These are phyloP conservation scores for Chascanopsetta lugubris DNA, from an alignment of 2,113 vertebrate species.

Conservation along the genomic window DNA sequence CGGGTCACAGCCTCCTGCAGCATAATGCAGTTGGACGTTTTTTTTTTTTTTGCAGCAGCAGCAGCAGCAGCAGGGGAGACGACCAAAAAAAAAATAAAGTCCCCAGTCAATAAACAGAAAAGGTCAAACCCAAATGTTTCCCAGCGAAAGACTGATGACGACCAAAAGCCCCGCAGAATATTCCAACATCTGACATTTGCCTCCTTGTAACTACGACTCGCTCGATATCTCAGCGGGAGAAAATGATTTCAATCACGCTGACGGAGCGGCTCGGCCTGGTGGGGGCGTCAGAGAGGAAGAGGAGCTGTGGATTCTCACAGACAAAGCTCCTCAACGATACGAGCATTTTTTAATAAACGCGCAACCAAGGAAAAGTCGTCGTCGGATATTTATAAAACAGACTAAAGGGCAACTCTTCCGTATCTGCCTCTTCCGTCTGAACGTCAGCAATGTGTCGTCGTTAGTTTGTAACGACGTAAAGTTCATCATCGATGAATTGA, in stretches of 20 bases:
- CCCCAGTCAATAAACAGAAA: slow-evolving; percentile 72
- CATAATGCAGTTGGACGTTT: slow-evolving; percentile 16
- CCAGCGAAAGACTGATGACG: slow-evolving; percentile 56
- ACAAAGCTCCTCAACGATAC: neutral
- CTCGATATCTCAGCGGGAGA: slow-evolving; percentile 45
- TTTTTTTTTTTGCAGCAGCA: too few relatives aligned
- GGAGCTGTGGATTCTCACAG: neutral
- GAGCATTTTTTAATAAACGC: slow-evolving; percentile 25
- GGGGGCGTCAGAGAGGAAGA: neutral
- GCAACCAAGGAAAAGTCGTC: neutral
- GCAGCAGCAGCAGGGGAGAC: slow-evolving; percentile 38
- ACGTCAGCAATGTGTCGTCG: too few relatives aligned
- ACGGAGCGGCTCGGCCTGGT: neutral
- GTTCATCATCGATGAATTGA: too few relatives aligned
- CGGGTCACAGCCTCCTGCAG: slow-evolving; percentile 62
- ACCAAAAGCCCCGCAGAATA: slow-evolving; percentile 53
- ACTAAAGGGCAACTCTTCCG: neutral
- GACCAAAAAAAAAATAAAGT: slow-evolving; percentile 43
- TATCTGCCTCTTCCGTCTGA: neutral
- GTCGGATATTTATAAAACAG: neutral
- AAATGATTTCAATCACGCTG: slow-evolving; percentile 29
- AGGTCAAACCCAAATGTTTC: slow-evolving; percentile 76
- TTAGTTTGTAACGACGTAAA: too few relatives aligned
- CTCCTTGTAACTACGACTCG: slow-evolving; percentile 15
- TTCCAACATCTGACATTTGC: slow-evolving; percentile 70